These are phyloP conservation scores for Lates japonicus DNA, from an alignment of 2,797 vertebrate genomes.

Conservation along the genomic window DNA sequence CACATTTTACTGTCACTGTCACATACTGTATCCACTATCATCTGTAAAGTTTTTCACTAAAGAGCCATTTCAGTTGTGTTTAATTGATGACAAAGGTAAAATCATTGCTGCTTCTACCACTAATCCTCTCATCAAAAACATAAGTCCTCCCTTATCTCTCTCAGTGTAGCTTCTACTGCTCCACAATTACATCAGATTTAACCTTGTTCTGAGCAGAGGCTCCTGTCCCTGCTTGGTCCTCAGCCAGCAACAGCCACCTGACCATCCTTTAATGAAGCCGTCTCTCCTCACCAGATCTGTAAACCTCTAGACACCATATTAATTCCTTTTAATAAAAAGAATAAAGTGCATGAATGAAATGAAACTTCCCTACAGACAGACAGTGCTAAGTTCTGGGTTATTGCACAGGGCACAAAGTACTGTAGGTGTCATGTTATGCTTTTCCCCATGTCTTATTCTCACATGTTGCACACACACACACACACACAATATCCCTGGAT, in stretches of 20 bases:
- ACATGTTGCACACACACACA: not conserved
- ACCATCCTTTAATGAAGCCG: slow-evolving; percentile 25
- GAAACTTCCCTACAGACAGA: not conserved
- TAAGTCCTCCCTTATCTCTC: not conserved
- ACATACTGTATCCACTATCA: not conserved
- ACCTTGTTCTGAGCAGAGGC: slow-evolving; percentile 5
- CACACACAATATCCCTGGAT: slow-evolving; percentile 36
- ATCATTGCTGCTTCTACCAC: not conserved
- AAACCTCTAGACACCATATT: not conserved
- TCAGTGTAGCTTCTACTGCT: not conserved
- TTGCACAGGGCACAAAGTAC: not conserved
- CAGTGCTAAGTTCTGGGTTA: not conserved
- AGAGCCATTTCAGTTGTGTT: not conserved
- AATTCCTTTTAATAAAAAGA: not conserved
- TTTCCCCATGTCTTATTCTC: not conserved
- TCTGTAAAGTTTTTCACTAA: not conserved
- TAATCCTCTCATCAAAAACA: not conserved
- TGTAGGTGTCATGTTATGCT: slow-evolving; percentile 11
- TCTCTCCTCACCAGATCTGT: slow-evolving; percentile 4
- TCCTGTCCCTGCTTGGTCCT: slow-evolving; percentile 17
- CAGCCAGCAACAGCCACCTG: slow-evolving; percentile 8
- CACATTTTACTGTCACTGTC: not conserved
- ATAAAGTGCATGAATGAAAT: slow-evolving; percentile 17
- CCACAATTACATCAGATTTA: slow-evolving; percentile 36
- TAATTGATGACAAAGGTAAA: not conserved